Evolutionary conservation across 2,113 vertebrate genomes (phyloP).

Genomic region (Agapornis roseicollis): DNA sequence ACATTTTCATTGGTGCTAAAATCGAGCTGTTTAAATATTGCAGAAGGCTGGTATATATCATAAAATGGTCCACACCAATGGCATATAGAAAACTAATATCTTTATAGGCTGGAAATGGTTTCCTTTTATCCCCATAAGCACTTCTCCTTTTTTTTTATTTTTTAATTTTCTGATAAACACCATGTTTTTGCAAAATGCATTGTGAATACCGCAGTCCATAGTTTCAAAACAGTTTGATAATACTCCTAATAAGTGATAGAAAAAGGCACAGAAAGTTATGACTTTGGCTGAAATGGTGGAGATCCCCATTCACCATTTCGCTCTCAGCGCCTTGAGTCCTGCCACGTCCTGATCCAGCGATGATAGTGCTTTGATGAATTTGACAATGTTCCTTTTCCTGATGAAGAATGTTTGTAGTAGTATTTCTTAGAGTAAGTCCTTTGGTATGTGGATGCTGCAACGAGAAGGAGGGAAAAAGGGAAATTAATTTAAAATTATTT

Average conservation of each 20-base stretch:
- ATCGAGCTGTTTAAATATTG: constrained; percentile 80
- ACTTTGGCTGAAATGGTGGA: constrained; percentile 82
- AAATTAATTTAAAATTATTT: constrained; percentile 36
- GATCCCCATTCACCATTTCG: constrained; percentile 67
- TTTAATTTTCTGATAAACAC: constrained; percentile 65
- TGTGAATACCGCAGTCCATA: constrained; percentile 68
- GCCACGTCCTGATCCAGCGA: constrained; percentile 81
- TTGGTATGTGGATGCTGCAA: constrained; percentile 91
- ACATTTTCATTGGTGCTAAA: constrained; percentile 81
- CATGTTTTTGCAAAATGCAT: constrained; percentile 65
- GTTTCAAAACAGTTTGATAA: constrained; percentile 71
- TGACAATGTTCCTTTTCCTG: constrained; percentile 79
- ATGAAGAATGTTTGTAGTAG: constrained; percentile 83
- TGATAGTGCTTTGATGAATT: constrained; percentile 79
- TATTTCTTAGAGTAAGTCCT: constrained; percentile 86
- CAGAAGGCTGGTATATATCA: constrained; percentile 74
- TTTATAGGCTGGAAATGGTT: constrained; percentile 75
- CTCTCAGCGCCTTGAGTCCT: constrained; percentile 82
- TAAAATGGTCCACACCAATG: constrained; percentile 69
- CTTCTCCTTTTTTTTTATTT: constrained; percentile 18
- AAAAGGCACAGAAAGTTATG: constrained; percentile 83
- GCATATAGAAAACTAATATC: constrained; percentile 69
- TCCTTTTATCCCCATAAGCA: constrained; percentile 61
- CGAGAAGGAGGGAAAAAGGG: constrained; percentile 20
- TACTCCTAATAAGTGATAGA: constrained; percentile 73